These are phyloP conservation scores for Apodemia hepburni DNA, from an alignment of 2,888 invertebrate genomes.

Conservation along the genomic window DNA sequence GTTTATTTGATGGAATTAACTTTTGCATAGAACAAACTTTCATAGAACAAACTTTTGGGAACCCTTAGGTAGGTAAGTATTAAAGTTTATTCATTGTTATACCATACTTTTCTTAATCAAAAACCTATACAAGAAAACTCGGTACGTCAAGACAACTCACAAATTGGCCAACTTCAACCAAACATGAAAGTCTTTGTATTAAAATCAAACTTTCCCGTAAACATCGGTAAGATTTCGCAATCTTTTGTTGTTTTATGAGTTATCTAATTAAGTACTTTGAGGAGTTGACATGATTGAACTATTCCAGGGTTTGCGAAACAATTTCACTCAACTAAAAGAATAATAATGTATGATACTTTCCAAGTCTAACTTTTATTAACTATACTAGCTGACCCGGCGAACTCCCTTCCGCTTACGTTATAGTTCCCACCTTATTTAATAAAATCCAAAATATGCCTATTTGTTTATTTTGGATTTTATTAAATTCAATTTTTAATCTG, in stretches of 20 bases:
- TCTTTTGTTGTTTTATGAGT: neutral
- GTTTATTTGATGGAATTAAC: too few species aligned
- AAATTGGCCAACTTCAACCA: neutral
- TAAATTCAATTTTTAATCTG: too few species aligned
- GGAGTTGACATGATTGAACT: neutral
- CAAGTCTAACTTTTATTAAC: too few species aligned
- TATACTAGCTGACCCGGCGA: too few species aligned
- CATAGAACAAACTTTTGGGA: too few species aligned
- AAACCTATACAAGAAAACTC: neutral
- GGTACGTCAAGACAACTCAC: neutral
- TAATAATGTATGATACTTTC: neutral
- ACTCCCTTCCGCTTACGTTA: too few species aligned
- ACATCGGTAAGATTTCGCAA: neutral
- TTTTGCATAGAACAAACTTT: too few species aligned
- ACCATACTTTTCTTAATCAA: neutral
- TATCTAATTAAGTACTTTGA: neutral
- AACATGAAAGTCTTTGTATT: neutral
- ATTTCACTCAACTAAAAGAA: neutral
- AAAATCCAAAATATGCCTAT: too few species aligned
- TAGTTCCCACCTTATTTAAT: too few species aligned
- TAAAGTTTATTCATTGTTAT: neutral
- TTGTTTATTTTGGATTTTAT: too few species aligned
- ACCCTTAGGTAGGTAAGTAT: too few species aligned
- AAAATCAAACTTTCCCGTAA: slow-evolving; percentile 1
- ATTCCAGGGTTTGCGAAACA: neutral